Evolutionary conservation across 2,113 vertebrate genomes (phyloP).

Genomic region (Jaculus jaculus): DNA sequence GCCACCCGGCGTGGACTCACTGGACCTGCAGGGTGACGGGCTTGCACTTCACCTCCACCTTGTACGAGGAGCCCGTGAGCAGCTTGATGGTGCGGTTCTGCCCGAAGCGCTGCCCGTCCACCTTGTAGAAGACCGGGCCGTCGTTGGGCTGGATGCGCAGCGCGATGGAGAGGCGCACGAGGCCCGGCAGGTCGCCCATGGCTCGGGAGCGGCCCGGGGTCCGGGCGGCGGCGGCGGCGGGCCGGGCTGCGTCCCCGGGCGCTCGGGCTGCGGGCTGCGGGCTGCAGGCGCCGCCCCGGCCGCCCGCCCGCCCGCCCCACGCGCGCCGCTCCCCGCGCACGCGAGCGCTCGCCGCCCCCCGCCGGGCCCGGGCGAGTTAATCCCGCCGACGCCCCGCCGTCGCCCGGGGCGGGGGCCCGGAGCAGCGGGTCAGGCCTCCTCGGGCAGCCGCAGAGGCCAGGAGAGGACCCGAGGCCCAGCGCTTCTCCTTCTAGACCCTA

Average conservation of each 20-base stretch:
- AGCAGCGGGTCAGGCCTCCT: conserved; percentile 62
- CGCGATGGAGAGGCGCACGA: conserved; percentile 93
- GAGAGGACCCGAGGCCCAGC: no score
- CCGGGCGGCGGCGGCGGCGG: no score
- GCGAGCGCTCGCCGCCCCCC: not conserved
- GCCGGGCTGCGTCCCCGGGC: no score
- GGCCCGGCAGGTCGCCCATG: conserved; percentile 92
- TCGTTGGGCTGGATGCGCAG: conserved; percentile 96
- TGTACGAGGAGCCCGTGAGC: conserved; percentile 96
- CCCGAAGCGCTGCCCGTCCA: conserved; percentile 95
- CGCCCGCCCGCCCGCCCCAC: not conserved
- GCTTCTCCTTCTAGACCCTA: not conserved
- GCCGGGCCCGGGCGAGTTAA: conserved; percentile 74
- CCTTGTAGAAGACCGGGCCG: conserved; percentile 94
- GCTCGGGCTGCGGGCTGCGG: not conserved
- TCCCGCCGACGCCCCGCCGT: conserved; percentile 61
- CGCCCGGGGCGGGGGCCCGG: not conserved
- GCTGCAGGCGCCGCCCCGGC: conserved; percentile 6
- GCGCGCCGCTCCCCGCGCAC: not conserved
- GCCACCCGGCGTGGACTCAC: conserved; percentile 86
- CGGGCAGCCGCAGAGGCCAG: conserved; percentile 32
- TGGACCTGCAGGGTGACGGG: conserved; percentile 92
- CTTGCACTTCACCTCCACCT: conserved; percentile 92
- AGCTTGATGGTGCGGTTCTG: conserved; percentile 98
- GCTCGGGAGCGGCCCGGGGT: conserved; percentile 51